A percentile compares a stretch with the other conserved stretches of the same genome.
phyloP scores from a whole-genome alignment of 2,113 vertebrate genomes.

The Reinhardtius hippoglossoides region DNA sequence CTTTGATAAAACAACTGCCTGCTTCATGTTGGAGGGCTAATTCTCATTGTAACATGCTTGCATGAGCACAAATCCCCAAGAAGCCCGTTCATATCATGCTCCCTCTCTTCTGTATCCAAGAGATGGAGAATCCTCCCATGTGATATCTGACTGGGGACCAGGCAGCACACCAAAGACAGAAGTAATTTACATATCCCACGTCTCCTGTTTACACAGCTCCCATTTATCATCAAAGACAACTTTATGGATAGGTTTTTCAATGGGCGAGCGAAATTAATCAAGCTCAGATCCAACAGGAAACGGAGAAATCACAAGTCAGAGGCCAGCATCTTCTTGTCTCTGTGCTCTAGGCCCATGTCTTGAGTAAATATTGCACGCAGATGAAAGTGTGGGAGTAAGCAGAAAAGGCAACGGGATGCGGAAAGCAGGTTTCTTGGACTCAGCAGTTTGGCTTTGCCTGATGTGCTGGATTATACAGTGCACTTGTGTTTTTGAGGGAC shows the following conservation, averaged over 20 bases:
- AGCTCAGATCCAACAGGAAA: constrained; percentile 64
- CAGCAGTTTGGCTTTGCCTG: constrained; percentile 67
- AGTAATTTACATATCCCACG: constrained; percentile 77
- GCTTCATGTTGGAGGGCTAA: constrained; percentile 45
- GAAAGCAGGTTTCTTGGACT: constrained; percentile 61
- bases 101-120: constrained; percentile 63
- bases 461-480: constrained; percentile 58
- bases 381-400: constrained; percentile 73
- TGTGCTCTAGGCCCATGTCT: constrained; percentile 43
- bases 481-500: constrained; percentile 42
- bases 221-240: constrained; percentile 80
- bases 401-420: constrained; percentile 61
- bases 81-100: constrained; percentile 50
- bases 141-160: constrained; percentile 62
- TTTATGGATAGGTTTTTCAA: constrained; percentile 63
- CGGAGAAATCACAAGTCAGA: constrained; percentile 51
- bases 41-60: constrained; percentile 52
- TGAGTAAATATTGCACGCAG: constrained; percentile 73
- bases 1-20: constrained; percentile 52
- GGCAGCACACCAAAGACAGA: constrained; percentile 57
- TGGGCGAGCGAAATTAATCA: constrained; percentile 71
- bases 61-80: constrained; percentile 49
- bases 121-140: constrained; percentile 56
- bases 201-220: constrained; percentile 71
- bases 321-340: constrained; percentile 50